Conservation (phyloP, 2,113 vertebrate genomes). For the Chlamydotis undulata region DNA sequence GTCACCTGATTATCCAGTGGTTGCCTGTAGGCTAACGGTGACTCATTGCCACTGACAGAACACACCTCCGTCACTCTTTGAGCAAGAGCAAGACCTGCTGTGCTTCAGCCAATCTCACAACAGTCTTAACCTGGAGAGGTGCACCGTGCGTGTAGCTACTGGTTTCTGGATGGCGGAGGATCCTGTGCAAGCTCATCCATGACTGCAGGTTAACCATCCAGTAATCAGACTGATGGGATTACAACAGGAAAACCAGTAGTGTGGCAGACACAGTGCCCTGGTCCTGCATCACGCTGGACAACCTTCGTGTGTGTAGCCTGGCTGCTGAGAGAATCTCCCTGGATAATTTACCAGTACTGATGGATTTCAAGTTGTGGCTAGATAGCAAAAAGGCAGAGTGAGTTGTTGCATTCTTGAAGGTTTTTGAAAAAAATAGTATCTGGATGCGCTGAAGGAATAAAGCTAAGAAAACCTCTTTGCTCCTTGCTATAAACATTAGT, state of each 20-base stretch:
- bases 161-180: not conserved
- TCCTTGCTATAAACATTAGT: not conserved
- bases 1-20: not conserved
- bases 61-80: not conserved
- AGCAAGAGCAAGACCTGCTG: not conserved
- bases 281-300: not conserved
- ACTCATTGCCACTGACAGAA: not conserved
- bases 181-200: not conserved
- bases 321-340: fast-evolving
- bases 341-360: not conserved
- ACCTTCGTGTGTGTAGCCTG: not conserved
- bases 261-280: not conserved
- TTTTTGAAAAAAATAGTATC: not conserved
- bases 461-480: not conserved
- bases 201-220: not conserved
- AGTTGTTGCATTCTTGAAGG: not conserved
- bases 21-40: not conserved
- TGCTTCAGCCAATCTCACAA: not conserved
- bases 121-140: not conserved
- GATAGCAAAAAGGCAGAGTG: not conserved
- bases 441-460: not conserved
- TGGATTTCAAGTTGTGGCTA: not conserved
- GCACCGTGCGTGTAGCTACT: not conserved
- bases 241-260: not conserved
- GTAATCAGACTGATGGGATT: not conserved